Percentiles rank a stretch among this genome's conserved stretches.
Conservation (phyloP, 2,888 invertebrate genomes). For the Dusona sp. region DNA sequence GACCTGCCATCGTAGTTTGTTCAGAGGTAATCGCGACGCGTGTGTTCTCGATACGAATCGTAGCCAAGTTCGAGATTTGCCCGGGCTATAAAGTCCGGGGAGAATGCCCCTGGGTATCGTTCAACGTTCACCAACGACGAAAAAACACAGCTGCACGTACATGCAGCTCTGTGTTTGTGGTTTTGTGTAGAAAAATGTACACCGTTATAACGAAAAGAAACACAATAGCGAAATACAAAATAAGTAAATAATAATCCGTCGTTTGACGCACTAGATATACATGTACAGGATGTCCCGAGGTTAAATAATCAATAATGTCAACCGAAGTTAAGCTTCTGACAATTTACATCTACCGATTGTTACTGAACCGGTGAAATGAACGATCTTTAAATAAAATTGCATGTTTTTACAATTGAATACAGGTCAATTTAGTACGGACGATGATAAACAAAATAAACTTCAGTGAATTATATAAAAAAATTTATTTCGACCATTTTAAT, state of each 20-base stretch:
- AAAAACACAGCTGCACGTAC: neutral
- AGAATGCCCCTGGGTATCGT: conserved; percentile 23
- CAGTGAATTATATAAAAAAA: neutral
- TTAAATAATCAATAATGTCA: neutral
- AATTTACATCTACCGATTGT: neutral
- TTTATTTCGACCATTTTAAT: neutral
- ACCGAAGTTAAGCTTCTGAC: neutral
- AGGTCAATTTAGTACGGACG: neutral
- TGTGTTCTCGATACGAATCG: conserved; percentile 76
- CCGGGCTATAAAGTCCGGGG: conserved; percentile 20
- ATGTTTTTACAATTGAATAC: neutral
- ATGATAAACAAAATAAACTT: neutral
- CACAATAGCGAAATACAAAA: conserved; percentile 47
- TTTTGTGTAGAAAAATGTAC: neutral
- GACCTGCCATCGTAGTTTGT: neutral
- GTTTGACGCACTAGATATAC: conserved; percentile 32
- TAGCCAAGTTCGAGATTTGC: conserved; percentile 4
- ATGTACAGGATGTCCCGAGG: conserved; percentile 21
- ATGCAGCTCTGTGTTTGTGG: neutral
- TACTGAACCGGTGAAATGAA: neutral
- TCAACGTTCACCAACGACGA: conserved; percentile 4
- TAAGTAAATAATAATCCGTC: conserved; percentile 57
- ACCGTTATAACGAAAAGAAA: conserved; percentile 26
- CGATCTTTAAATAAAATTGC: neutral
- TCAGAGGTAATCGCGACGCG: conserved; percentile 9